Base-by-base conservation (phyloP, 2,888 invertebrate species). In the Pammene fasciana region DNA sequence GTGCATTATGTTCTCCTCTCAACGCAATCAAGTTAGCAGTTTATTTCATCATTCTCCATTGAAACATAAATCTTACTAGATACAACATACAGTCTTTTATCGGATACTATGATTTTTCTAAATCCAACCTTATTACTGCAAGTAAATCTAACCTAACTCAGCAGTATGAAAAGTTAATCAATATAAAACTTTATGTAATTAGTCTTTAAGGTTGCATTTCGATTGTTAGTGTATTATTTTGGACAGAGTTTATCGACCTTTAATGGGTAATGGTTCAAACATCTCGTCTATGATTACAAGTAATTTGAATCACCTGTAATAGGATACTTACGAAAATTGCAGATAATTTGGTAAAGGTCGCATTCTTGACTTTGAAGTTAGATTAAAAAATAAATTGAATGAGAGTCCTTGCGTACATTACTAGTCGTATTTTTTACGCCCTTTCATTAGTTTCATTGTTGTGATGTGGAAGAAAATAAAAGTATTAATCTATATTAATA, bases 271-370 rank as follows among this genome's bases (percentile, higher is more conserved):
- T 79, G 79, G 77, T 79, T 78, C 75, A 73, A 77, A 74, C 74
- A 75, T 75, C 74, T 76, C 72, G 73, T 71, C 72, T 75, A 74
- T 79, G 75, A 82, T 82, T 82, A 82, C 70, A 48, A 72, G 74
- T 77, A 75, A 79, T 82, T 76, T 79, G 65, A 74, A 71, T 71
- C 75, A 72, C 74, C 64, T 52, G 36, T 67, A 72, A 72, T 71
- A 55, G 71, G 67, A 50, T 66, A 61, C 68, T 66, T 67, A 50
- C 65, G 66, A 71, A 76, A 77, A 79, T 79, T 76, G 73, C 75
- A 61, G 68, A 73, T 75, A 75, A 77, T 78, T 76, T 74, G 76
- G 72, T 74, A 73, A 71, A 57, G 73, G 71, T 66, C 70, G 72
- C 61, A 72, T 72, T 68, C 59, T 43, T 48, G n/a, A n/a, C 18